Evolutionary conservation across 2,797 vertebrate species (phyloP).

Genomic region (Hippopotamyrus pictus): DNA sequence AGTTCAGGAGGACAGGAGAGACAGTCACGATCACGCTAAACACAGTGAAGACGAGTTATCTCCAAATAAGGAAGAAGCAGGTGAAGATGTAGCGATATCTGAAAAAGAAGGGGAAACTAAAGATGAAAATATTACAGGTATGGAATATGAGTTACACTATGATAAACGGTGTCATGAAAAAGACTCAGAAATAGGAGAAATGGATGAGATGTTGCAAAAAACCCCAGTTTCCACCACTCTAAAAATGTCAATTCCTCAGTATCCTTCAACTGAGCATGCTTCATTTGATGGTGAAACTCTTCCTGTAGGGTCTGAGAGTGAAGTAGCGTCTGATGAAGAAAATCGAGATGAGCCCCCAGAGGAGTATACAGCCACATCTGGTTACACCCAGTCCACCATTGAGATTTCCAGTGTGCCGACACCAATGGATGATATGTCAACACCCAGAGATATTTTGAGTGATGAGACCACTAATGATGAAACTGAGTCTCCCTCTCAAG

Average conservation of each 20-base stretch:
- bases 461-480: constrained; percentile 85
- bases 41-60: constrained; percentile 42
- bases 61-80: constrained; percentile 53
- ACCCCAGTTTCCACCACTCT: constrained; percentile 52
- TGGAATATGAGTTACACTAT: constrained; percentile 51
- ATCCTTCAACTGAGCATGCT: constrained; percentile 64
- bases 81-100: constrained; percentile 57
- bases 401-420: constrained; percentile 90
- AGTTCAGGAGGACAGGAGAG: constrained; percentile 52
- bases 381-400: constrained; percentile 82
- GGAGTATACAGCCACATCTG: constrained; percentile 80
- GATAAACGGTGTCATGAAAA: constrained; percentile 28
- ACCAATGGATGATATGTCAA: constrained; percentile 89
- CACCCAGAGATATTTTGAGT: constrained; percentile 81
- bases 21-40: constrained; percentile 28
- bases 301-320: constrained; percentile 76
- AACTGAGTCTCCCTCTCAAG: constrained; percentile 78
- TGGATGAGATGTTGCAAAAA: constrained; percentile 58
- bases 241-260: constrained; percentile 68
- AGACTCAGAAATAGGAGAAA: constrained; percentile 48
- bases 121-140: constrained; percentile 53
- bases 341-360: constrained; percentile 78
- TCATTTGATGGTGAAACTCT: constrained; percentile 80
- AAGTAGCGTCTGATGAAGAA: constrained; percentile 84
- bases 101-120: constrained; percentile 63